Evolutionary conservation across 2,797 vertebrate species (phyloP), one percentile per base, ranked within the genome.

Genomic region (Chiroxiphia lanceolata): DNA sequence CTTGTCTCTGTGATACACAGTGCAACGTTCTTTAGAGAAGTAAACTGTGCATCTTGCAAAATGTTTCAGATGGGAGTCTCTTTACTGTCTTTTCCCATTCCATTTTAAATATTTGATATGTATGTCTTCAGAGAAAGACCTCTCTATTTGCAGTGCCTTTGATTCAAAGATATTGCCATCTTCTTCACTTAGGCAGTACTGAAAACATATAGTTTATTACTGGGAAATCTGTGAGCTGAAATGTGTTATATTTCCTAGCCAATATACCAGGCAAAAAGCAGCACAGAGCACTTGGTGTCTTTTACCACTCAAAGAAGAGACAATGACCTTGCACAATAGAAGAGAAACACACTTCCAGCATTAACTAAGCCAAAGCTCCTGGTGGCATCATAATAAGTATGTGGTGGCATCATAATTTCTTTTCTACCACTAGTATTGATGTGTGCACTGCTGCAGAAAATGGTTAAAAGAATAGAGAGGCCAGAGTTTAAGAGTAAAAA

Each of bases 121-220:
- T 34, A 34, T 15, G 16, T 84, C 91, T 90, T 76, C 56, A 86
- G 89, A 93, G 87, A 87, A 86, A 70, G 63, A 48, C 54, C 54
- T 61, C 83, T 83, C 45, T 70, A 18, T 74, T 71, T 90, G 33
- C 70, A 53, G 17, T 45, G 69, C 33, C 80, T 94, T 92, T 72
- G 33, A 96, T 87, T 94, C 85, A 90, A 82, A 93, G 74, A 65
- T 86, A 86, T 56, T 96, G 89, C 83, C 67, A 79, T 44, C 85
- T 75, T 80, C 86, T 71, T 81, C 89, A 63, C 57, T 93, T 88
- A 69, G n/a, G 61, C 93, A 91, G 26, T 40, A 84, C 56, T 79
- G 76, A 78, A 94, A 91, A 63, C 27, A 45, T 56, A n/a, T 14
- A 59, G 26, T 67, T 92, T 95, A 83, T 96, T 93, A 61, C 40